Percentiles rank a stretch among this genome's conserved stretches.
These are phyloP conservation scores for Sebastes diaconus DNA, from an alignment of 2,797 vertebrate species.

Conservation along the genomic window DNA sequence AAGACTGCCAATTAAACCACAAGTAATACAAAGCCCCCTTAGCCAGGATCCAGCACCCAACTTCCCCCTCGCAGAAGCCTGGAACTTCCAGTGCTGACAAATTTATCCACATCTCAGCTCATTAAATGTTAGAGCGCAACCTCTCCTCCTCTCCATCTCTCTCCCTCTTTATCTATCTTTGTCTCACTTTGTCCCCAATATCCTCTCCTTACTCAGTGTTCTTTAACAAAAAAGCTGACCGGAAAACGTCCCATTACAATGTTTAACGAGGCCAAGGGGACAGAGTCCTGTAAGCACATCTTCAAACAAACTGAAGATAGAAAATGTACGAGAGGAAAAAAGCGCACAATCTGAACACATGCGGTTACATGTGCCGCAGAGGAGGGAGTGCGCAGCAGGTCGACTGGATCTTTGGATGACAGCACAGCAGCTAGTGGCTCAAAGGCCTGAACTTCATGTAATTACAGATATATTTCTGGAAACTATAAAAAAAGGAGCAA, in stretches of 20 bases:
- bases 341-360: constrained; percentile 9
- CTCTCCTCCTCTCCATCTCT: neutral
- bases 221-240: constrained; percentile 20
- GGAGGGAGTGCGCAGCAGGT: constrained; percentile 17
- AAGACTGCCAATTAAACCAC: constrained; percentile 45
- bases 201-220: constrained; percentile 22
- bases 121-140: constrained; percentile 43
- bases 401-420: constrained; percentile 30
- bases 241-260: constrained; percentile 18
- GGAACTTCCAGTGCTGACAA: constrained; percentile 18
- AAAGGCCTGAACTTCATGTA: constrained; percentile 11
- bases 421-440: constrained; percentile 37
- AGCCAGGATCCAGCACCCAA: neutral
- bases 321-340: constrained; percentile 11
- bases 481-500: neutral
- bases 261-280: constrained; percentile 47
- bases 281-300: constrained; percentile 15
- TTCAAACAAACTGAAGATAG: constrained; percentile 46
- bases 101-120: constrained; percentile 39
- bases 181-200: constrained; percentile 18
- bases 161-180: constrained; percentile 13
- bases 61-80: neutral
- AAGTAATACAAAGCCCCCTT: constrained; percentile 42
- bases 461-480: constrained; percentile 11
- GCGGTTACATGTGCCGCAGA: constrained; percentile 27